A percentile compares a stretch with the other conserved stretches of the same genome.
Conservation (phyloP, 2,113 vertebrate species). For the Sceloporus undulatus region DNA sequence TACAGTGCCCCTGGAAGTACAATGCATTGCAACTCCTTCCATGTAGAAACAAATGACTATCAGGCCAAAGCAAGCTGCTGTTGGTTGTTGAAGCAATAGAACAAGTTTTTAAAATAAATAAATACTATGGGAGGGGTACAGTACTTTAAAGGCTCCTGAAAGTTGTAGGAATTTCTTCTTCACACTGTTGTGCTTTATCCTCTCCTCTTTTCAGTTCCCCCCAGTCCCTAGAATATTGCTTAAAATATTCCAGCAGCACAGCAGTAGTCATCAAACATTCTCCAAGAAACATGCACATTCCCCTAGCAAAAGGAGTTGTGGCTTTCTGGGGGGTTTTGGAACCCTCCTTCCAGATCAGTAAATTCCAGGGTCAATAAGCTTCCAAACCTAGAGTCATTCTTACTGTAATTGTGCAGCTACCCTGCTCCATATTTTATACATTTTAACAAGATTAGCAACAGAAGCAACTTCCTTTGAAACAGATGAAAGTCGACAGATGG, state of each 20-base stretch:
- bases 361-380: neutral
- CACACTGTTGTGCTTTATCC: neutral
- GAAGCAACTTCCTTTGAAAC: conserved; percentile 25
- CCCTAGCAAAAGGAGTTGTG: neutral
- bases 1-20: neutral
- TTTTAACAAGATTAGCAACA: conserved; percentile 31
- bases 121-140: too few relatives aligned
- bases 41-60: neutral
- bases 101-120: neutral
- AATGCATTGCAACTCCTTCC: neutral
- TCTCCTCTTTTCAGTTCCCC: neutral
- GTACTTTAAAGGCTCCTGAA: neutral
- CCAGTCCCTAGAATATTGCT: neutral
- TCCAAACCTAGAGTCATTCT: conserved; percentile 2
- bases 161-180: neutral
- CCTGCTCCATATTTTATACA: neutral
- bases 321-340: neutral
- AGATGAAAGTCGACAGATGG: conserved; percentile 39
- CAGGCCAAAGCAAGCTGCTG: neutral
- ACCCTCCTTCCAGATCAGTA: neutral
- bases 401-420: neutral
- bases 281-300: neutral
- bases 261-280: too few relatives aligned
- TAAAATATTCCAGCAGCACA: neutral
- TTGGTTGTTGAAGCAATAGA: neutral